A percentile compares a stretch with the other conserved stretches of the same genome.
Evolutionary conservation across 2,888 invertebrate species (phyloP).

Genomic region (Rhyacophila evoluta): DNA sequence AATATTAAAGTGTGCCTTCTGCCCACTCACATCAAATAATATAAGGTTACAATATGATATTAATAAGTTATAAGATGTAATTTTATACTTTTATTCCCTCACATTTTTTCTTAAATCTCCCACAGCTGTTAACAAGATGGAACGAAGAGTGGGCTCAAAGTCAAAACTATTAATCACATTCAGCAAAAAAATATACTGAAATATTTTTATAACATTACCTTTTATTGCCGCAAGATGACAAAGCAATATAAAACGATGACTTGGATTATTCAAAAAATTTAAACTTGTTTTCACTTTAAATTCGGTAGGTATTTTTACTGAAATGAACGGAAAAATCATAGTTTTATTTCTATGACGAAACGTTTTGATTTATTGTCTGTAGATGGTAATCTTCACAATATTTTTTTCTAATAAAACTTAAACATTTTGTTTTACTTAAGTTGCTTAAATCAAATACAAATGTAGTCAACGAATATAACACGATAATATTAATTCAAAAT

Average conservation of each 20-base stretch:
- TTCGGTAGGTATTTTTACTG: neutral
- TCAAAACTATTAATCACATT: constrained; percentile 50
- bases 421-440: no score
- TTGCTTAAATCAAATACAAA: no score
- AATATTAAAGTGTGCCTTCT: no score
- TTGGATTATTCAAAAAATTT: neutral
- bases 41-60: no score
- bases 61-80: no score
- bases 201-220: constrained; percentile 9
- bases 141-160: constrained; percentile 43
- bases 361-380: neutral
- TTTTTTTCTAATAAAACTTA: neutral
- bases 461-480: no score
- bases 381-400: neutral
- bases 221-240: constrained; percentile 1
- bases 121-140: constrained; percentile 47
- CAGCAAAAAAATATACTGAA: constrained; percentile 20
- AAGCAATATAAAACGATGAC: constrained; percentile 7
- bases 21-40: no score
- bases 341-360: constrained; percentile 1
- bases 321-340: constrained; percentile 3
- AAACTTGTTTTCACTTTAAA: constrained; percentile 11
- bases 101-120: constrained; percentile 25
- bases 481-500: no score
- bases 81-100: no score